These are phyloP conservation scores for Pteropus rufus DNA, from an alignment of 2,797 vertebrate species.

Conservation along the genomic window DNA sequence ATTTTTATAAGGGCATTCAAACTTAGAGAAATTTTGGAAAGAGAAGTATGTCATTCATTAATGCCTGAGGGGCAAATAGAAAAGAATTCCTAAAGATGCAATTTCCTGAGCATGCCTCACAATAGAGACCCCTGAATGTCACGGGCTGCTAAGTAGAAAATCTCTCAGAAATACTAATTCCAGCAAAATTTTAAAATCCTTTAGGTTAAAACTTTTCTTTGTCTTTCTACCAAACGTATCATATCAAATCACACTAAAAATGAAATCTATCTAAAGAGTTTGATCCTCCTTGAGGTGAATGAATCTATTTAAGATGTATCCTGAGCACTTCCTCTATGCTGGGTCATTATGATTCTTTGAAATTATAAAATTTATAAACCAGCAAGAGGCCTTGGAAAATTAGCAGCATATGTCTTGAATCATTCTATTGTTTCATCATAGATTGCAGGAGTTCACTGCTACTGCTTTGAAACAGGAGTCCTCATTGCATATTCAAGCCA, in stretches of 20 bases:
- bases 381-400: conserved; percentile 44
- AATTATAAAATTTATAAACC: conserved; percentile 17
- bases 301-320: background rate
- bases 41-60: background rate
- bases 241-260: conserved; percentile 2
- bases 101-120: background rate
- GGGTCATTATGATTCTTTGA: background rate
- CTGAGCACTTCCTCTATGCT: background rate
- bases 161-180: background rate
- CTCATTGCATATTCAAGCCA: conserved; percentile 41
- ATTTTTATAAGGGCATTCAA: background rate
- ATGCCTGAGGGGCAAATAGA: background rate
- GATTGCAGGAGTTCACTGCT: background rate
- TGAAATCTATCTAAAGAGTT: conserved; percentile 21
- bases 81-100: background rate
- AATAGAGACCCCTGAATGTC: background rate
- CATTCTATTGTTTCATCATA: conserved; percentile 34
- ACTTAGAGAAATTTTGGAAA: background rate
- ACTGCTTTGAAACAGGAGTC: background rate
- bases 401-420: background rate
- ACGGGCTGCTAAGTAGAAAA: background rate
- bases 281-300: conserved; percentile 13
- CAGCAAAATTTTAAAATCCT: background rate
- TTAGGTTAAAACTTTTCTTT: background rate
- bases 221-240: background rate